These are phyloP conservation scores for Lophotriccus pileatus DNA, from an alignment of 2,797 vertebrate genomes.

Conservation along the genomic window DNA sequence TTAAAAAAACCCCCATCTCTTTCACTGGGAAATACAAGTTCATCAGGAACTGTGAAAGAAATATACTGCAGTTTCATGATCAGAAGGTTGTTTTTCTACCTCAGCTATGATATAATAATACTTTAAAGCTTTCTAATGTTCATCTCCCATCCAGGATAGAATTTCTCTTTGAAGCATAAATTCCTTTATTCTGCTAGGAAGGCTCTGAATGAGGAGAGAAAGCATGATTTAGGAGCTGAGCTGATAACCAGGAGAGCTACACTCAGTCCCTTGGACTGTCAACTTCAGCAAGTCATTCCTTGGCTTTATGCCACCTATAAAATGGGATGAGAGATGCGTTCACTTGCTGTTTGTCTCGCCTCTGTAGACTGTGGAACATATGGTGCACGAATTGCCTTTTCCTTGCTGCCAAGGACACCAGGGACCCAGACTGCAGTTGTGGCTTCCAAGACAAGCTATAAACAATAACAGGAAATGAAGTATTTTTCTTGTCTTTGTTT, in stretches of 20 bases:
- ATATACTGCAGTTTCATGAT: background rate
- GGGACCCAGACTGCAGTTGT: background rate
- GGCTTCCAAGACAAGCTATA: background rate
- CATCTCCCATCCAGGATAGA: background rate
- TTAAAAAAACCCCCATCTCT: background rate
- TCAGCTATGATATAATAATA: background rate
- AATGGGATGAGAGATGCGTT: background rate
- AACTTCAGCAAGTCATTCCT: background rate
- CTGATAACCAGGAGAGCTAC: background rate
- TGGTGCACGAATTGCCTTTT: background rate
- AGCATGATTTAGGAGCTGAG: background rate
- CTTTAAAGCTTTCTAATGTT: background rate
- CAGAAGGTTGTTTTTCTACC: background rate
- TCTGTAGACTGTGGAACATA: slow-evolving; percentile 12
- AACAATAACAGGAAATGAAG: background rate
- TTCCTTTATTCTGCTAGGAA: background rate
- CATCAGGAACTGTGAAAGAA: background rate
- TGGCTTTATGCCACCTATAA: background rate
- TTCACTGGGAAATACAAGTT: background rate
- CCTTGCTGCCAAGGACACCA: background rate
- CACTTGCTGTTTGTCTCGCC: background rate
- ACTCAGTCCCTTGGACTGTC: background rate
- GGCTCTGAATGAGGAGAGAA: background rate
- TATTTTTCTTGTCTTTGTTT: background rate
- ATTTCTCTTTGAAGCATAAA: background rate